Base-by-base conservation (phyloP, 37 sponge, comb jelly and placozoan species). In the Cladorhizidae sp. region DNA sequence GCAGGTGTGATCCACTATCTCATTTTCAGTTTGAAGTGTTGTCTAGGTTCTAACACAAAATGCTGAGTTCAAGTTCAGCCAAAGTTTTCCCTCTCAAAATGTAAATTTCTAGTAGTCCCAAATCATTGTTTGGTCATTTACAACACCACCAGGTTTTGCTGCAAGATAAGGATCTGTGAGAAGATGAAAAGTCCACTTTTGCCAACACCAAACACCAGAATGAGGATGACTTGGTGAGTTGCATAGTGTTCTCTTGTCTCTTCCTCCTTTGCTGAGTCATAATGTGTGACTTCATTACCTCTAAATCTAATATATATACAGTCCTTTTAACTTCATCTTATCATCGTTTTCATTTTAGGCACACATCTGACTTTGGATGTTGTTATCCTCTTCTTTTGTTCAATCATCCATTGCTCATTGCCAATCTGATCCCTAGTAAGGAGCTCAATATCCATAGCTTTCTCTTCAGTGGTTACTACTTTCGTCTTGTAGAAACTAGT, bases 341-440 rank as follows among this genome's bases (percentile, higher is more conserved):
- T 75, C 9, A n/a, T n/a, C n/a, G n/a, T n/a, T 56, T 26, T 58
- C 75, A 67, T 74, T 23, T 70, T 81, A 18, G 88, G 78, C 1
- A 88, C 40, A 6, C 65, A 45, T 39, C 78, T 78, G 2, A 67
- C 70, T 20, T 15, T 55, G 3, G 85, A 84, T 69, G 77, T 67
- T 37, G 85, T 84, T 12, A 84, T 52, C 40, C 85, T 32, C 41
- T 76, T 76, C 45, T 72, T 67, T 58, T 72, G 50, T 58, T 84
- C 85, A 9, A 25, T 43, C 63, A 31, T 76, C 85, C 78, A 84
- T 32, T 39, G 38, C 40, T 70, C 61, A 31, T 21, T 64, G 20
- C 42, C 67, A 63, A 11, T 28, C 26, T 83, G 70, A 64, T 67
- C 18, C 26, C 40, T 25, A 68, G 80, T 67, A 1, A 37, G 45